Conservation (phyloP, 2,113 vertebrate species). For the Perccottus glenii region DNA sequence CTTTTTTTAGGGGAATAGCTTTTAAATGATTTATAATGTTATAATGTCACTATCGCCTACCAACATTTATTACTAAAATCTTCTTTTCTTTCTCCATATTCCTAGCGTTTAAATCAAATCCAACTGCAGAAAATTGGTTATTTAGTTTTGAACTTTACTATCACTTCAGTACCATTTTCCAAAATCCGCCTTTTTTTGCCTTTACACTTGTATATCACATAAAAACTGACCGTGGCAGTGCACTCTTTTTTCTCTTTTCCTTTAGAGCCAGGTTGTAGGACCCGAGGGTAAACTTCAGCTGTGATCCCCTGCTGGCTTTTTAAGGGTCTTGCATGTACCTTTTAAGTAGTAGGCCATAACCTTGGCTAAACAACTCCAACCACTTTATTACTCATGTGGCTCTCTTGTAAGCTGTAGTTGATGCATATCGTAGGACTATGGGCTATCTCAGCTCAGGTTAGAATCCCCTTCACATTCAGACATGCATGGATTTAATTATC, state of each 20-base stretch:
- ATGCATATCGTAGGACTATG: constrained; percentile 22
- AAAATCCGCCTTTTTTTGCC: no score
- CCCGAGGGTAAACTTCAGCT: constrained; percentile 29
- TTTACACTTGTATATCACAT: not conserved
- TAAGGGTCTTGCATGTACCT: constrained; percentile 51
- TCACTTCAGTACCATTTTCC: not conserved
- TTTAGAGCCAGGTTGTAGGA: constrained; percentile 20
- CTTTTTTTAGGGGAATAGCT: no score
- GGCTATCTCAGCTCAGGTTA: constrained; percentile 15
- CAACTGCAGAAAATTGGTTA: no score
- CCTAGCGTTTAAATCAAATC: no score
- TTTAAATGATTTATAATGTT: no score
- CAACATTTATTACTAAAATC: no score
- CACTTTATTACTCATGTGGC: constrained; percentile 22
- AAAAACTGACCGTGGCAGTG: not conserved
- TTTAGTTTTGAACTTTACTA: no score
- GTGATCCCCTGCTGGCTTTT: constrained; percentile 29
- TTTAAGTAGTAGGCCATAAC: constrained; percentile 39
- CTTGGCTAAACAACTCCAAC: constrained; percentile 49
- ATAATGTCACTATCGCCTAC: no score
- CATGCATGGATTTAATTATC: constrained; percentile 39
- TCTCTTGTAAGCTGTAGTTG: constrained; percentile 13
- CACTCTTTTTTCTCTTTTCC: constrained; percentile 18
- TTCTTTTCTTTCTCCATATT: no score
- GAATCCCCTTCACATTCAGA: constrained; percentile 9